Conservation (phyloP, 2,113 vertebrate species). For the Melospiza melodia region DNA sequence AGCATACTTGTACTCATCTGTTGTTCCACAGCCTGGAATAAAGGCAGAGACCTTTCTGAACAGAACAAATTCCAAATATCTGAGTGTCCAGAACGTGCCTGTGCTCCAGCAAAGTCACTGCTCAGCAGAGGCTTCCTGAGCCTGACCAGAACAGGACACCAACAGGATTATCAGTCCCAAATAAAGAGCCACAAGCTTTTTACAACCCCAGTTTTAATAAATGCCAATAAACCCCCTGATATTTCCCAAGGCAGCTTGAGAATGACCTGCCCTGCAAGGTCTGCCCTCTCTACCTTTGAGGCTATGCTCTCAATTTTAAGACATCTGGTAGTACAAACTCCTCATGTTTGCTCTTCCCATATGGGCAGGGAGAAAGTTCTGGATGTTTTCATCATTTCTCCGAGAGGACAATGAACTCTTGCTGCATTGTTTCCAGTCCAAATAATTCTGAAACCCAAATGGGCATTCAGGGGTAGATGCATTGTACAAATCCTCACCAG, state of each 20-base stretch:
- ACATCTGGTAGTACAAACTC: neutral
- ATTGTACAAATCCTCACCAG: neutral
- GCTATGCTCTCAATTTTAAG: neutral
- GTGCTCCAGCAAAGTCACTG: neutral
- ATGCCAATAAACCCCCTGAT: neutral
- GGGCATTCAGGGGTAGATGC: neutral
- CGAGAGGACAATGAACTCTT: neutral
- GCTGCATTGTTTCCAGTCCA: conserved; percentile 2
- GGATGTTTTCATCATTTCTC: neutral
- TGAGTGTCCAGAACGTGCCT: rapidly evolving
- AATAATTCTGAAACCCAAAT: neutral
- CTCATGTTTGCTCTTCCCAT: neutral
- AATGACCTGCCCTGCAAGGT: neutral
- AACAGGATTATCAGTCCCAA: neutral
- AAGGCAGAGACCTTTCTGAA: neutral
- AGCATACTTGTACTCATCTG: neutral
- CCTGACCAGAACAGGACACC: neutral
- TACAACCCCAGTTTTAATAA: neutral
- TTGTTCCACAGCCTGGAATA: neutral
- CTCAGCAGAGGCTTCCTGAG: neutral
- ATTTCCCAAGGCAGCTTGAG: neutral
- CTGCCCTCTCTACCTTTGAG: neutral
- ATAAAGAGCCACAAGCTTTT: neutral
- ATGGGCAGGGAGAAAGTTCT: neutral
- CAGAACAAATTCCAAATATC: neutral